A percentile compares a stretch with the other conserved stretches of the same genome.
Evolutionary conservation across 2,888 invertebrate species (phyloP).

Genomic region (Neelides folsomi): DNA sequence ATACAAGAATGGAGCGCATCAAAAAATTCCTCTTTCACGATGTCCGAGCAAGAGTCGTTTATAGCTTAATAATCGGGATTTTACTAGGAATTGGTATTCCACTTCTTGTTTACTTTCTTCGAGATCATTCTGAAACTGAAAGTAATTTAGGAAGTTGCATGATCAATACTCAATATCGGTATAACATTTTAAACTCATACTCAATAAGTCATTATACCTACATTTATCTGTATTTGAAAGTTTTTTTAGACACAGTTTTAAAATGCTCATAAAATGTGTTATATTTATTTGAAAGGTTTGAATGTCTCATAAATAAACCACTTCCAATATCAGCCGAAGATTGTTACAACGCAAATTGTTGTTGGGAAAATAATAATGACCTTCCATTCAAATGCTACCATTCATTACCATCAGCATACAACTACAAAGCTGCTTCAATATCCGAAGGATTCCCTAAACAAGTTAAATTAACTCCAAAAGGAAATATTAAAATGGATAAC

Average conservation of each 20-base stretch:
- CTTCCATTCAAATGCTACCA: conserved; percentile 41
- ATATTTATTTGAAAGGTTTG: conserved; percentile 12
- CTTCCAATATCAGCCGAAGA: conserved; percentile 34
- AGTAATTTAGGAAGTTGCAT: no score
- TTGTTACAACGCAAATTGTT: conserved; percentile 42
- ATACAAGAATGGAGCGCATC: no score
- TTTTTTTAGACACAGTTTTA: no score
- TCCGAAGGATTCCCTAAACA: not conserved
- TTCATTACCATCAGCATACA: conserved; percentile 44
- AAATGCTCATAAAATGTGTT: no score
- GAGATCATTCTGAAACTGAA: no score
- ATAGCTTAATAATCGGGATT: no score
- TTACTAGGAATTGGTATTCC: no score
- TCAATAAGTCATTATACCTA: no score
- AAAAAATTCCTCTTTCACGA: conserved; percentile 12
- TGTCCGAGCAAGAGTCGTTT: conserved; percentile 11
- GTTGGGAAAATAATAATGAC: conserved; percentile 40
- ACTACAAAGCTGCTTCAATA: conserved; percentile 36
- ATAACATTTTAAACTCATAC: no score
- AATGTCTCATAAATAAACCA: conserved; percentile 27
- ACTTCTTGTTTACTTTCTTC: no score
- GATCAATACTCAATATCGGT: no score
- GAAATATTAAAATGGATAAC: conserved; percentile 9
- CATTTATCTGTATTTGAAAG: no score
- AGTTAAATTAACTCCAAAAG: conserved; percentile 2